Evolutionary conservation across 2,797 vertebrate species (phyloP).

Genomic region (Phyllotis vaccarum): DNA sequence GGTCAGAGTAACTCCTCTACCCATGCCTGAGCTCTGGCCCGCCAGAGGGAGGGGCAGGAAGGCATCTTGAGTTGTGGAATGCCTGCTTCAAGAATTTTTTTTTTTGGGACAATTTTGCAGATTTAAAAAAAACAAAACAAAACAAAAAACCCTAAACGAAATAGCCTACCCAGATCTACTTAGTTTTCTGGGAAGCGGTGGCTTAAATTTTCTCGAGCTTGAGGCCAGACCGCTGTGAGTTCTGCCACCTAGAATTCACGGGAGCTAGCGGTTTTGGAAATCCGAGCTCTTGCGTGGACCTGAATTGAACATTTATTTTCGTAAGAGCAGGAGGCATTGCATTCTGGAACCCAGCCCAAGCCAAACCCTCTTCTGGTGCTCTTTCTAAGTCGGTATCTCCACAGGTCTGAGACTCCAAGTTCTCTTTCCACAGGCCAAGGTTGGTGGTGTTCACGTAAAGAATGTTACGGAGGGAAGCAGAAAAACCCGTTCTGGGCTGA

Average conservation of each 20-base stretch:
- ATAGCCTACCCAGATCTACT: background rate
- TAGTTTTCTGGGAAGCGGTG: background rate
- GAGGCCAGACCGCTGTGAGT: background rate
- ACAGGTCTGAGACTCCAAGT: background rate
- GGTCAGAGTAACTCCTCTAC: background rate
- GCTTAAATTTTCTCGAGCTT: background rate
- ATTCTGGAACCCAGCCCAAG: background rate
- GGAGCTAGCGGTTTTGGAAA: background rate
- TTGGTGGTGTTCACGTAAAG: background rate
- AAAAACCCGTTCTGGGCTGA: background rate
- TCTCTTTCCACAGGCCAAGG: background rate
- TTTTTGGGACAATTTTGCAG: background rate
- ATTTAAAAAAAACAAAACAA: constrained; percentile 8
- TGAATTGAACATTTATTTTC: background rate
- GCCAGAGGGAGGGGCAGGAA: background rate
- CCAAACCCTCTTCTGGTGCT: background rate
- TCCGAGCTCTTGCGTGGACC: background rate
- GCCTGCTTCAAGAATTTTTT: background rate
- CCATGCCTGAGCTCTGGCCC: background rate
- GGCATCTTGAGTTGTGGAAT: background rate
- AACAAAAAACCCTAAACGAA: constrained; percentile 1
- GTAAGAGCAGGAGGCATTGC: background rate
- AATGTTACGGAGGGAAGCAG: background rate
- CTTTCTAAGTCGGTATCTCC: background rate
- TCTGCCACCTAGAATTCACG: background rate